Evolutionary conservation across 37 sponge, comb jelly and placozoan genomes (phyloP).

Genomic region (Hormiphora californensis): DNA sequence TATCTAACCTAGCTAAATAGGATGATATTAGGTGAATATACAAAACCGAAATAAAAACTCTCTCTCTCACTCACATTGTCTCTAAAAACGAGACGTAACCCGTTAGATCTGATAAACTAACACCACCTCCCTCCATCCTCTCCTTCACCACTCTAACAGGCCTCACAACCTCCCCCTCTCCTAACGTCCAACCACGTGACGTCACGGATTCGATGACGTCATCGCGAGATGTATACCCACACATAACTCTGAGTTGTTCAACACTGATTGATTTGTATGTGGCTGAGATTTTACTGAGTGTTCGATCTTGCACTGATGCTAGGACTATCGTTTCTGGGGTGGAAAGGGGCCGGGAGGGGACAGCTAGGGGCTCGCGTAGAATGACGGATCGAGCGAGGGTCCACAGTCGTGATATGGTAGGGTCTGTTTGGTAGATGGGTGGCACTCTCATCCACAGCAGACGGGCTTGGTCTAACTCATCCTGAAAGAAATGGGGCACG

Average conservation of each 20-base stretch:
- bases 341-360: neutral
- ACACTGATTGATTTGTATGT: slow-evolving; percentile 4
- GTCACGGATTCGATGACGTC: no score
- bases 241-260: no score
- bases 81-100: slow-evolving; percentile 26
- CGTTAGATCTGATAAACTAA: slow-evolving; percentile 15
- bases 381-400: neutral
- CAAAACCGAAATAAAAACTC: no score
- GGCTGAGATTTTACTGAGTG: neutral
- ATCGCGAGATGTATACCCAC: no score
- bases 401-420: neutral
- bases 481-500: no score
- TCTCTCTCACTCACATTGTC: neutral
- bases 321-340: neutral
- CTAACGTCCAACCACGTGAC: no score
- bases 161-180: no score
- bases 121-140: no score
- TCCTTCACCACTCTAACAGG: no score
- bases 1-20: no score
- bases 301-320: neutral
- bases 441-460: slow-evolving; percentile 18
- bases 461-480: neutral
- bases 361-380: neutral
- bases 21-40: no score
- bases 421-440: neutral